These are phyloP conservation scores for Istiophorus platypterus DNA, from an alignment of 2,113 vertebrate genomes.

Conservation along the genomic window DNA sequence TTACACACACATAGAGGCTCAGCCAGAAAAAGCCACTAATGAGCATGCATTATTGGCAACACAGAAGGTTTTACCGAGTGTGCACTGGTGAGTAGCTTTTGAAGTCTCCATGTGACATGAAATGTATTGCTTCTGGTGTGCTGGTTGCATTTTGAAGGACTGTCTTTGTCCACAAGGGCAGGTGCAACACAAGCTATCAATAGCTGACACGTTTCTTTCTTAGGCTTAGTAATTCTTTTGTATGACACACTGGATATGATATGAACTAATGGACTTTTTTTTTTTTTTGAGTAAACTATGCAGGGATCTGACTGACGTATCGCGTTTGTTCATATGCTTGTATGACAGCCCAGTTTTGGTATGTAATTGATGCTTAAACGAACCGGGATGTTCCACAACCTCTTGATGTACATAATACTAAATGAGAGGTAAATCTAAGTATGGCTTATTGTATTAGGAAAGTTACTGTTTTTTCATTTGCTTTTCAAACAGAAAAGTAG, in stretches of 20 bases:
- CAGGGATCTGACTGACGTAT: neutral
- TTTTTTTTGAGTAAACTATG: neutral
- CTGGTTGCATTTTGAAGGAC: slow-evolving; percentile 31
- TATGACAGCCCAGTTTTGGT: neutral
- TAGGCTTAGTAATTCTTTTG: neutral
- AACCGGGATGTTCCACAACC: neutral
- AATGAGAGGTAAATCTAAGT: neutral
- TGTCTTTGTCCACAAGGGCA: slow-evolving; percentile 19
- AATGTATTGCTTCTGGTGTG: slow-evolving; percentile 1
- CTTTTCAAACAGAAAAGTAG: slow-evolving; percentile 29
- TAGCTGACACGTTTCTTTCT: slow-evolving; percentile 6
- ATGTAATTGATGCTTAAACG: slow-evolving; percentile 3
- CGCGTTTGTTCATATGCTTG: neutral
- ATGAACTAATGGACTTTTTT: neutral
- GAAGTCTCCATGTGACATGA: slow-evolving; percentile 18
- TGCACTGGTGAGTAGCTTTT: slow-evolving; percentile 13
- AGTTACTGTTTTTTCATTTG: slow-evolving; percentile 17
- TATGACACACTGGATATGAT: neutral
- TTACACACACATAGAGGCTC: neutral
- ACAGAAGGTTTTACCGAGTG: neutral
- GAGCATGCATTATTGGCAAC: neutral
- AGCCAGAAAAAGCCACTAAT: neutral
- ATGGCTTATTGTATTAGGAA: neutral
- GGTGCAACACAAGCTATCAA: slow-evolving; percentile 38
- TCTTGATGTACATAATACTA: neutral